Conservation (phyloP, 23 tunicate species). For the Corella eumyota region DNA sequence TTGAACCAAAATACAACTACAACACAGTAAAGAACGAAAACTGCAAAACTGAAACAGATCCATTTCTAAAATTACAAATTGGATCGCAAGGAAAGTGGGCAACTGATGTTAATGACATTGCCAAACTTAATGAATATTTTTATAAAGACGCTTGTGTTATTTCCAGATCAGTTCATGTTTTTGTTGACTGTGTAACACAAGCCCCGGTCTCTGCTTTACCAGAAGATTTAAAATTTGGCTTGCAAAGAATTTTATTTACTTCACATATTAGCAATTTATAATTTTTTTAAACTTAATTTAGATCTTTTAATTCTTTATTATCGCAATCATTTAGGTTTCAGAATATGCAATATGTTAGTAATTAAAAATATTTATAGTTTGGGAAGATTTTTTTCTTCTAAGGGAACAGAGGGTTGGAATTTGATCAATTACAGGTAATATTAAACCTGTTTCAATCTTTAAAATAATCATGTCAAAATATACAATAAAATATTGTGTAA, state of each 20-base stretch:
- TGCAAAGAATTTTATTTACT: not conserved
- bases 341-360: no score
- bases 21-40: not conserved
- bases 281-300: no score
- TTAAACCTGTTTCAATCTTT: no score
- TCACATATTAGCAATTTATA: no score
- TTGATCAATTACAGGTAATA: no score
- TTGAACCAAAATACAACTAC: slow-evolving; percentile 24
- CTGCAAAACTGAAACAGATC: slow-evolving; percentile 1
- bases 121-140: slow-evolving; percentile 6
- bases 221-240: not conserved
- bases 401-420: no score
- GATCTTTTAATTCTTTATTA: no score
- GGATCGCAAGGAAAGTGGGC: slow-evolving; percentile 20
- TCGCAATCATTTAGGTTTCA: no score
- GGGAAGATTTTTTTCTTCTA: no score
- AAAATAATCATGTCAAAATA: no score
- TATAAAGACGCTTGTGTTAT: slow-evolving; percentile 10
- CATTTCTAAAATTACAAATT: slow-evolving; percentile 12
- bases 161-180: slow-evolving; percentile 33
- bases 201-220: slow-evolving; percentile 16
- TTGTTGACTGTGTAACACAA: slow-evolving; percentile 13
- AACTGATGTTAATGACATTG: not conserved
- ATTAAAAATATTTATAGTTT: no score
- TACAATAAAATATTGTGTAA: no score